Evolutionary conservation across 2,797 vertebrate species (phyloP).

Genomic region (Myiothlypis coronata): DNA sequence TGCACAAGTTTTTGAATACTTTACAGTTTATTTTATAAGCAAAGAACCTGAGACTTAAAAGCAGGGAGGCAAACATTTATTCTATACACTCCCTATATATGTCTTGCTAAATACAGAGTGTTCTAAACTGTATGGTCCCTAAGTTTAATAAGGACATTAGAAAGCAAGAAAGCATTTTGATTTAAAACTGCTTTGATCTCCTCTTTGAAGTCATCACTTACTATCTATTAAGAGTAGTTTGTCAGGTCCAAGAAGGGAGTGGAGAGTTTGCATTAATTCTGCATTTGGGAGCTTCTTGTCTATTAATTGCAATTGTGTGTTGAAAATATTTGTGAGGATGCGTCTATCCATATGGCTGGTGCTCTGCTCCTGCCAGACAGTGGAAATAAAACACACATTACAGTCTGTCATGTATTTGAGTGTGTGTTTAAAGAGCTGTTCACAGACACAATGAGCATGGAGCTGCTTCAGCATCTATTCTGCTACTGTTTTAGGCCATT

Average conservation of each 20-base stretch:
- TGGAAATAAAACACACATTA: not conserved
- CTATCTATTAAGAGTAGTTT: not conserved
- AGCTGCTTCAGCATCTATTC: not conserved
- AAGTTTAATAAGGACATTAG: not conserved
- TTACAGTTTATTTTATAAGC: constrained; percentile 49
- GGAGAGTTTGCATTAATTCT: not conserved
- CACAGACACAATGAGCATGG: not conserved
- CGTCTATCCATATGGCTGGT: not conserved
- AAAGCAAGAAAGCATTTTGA: not conserved
- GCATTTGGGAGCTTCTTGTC: not conserved
- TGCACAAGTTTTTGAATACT: constrained; percentile 56
- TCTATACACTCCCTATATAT: not conserved
- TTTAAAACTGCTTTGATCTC: not conserved
- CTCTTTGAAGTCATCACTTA: not conserved
- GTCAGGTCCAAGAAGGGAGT: not conserved
- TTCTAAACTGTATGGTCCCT: not conserved
- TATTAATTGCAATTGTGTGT: not conserved
- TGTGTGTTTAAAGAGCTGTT: not conserved
- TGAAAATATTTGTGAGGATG: not conserved
- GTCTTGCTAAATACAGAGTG: not conserved
- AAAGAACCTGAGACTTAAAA: not conserved
- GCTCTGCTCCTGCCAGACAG: not conserved
- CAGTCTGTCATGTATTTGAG: not conserved
- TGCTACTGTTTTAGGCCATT: not conserved
- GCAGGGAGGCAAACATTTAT: not conserved